Conservation (phyloP, 2,888 invertebrate genomes). For the Mesochorus sp. region DNA sequence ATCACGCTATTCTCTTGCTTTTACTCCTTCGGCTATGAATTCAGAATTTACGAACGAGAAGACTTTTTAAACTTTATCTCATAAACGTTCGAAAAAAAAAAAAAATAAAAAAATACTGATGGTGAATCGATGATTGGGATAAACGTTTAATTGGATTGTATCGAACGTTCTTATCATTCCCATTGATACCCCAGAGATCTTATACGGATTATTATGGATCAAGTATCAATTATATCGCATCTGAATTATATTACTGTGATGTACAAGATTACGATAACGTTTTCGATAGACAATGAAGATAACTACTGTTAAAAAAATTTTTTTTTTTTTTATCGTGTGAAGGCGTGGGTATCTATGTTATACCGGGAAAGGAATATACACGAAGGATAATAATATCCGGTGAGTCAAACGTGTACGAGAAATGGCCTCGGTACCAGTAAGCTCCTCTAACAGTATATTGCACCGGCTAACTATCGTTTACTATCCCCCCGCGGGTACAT, state of each 20-base stretch:
- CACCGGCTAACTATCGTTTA: constrained; percentile 64
- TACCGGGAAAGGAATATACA: constrained; percentile 48
- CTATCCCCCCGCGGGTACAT: constrained; percentile 58
- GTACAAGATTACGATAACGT: constrained; percentile 51
- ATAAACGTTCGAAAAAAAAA: too few species aligned
- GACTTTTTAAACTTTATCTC: background rate
- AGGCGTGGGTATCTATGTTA: constrained; percentile 26
- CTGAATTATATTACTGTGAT: constrained; percentile 24
- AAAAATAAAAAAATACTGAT: too few species aligned
- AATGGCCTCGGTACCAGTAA: constrained; percentile 46
- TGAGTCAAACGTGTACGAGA: constrained; percentile 55
- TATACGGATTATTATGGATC: background rate
- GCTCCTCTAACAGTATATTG: constrained; percentile 65
- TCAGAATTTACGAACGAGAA: constrained; percentile 29
- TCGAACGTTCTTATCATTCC: too few species aligned
- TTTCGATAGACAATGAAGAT: constrained; percentile 17
- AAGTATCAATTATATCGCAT: background rate
- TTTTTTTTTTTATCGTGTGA: background rate
- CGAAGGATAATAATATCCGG: constrained; percentile 59
- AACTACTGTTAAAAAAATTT: background rate
- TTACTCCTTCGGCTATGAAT: constrained; percentile 56
- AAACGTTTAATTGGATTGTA: too few species aligned
- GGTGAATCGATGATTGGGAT: too few species aligned
- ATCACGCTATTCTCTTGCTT: constrained; percentile 66
- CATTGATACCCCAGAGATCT: background rate